phyloP scores from a whole-genome alignment of 2,888 invertebrate genomes.

The Clusia tigrina region DNA sequence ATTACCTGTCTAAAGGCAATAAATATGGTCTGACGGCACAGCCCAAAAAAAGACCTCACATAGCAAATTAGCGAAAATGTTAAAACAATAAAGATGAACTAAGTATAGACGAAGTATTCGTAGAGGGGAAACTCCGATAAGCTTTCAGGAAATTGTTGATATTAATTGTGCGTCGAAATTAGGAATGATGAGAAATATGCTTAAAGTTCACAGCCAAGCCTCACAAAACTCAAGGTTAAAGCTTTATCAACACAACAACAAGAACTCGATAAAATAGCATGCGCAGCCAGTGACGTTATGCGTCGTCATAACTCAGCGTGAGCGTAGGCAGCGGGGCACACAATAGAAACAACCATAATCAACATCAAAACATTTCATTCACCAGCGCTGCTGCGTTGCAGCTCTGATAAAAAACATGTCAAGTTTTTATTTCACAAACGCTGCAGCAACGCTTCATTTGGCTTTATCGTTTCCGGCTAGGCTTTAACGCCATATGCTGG shows the following conservation, averaged over 20 bases:
- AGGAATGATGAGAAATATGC: neutral
- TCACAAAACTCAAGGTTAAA: conserved; percentile 21
- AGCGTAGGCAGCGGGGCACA: neutral
- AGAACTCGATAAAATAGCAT: neutral
- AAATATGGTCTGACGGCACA: neutral
- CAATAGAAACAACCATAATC: neutral
- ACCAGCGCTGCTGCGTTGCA: neutral
- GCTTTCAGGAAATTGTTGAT: neutral
- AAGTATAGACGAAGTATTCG: neutral
- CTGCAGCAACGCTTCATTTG: neutral
- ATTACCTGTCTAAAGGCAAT: conserved; percentile 11
- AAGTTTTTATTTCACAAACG: neutral
- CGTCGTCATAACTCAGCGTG: neutral
- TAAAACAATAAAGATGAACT: conserved; percentile 19
- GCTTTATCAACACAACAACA: neutral
- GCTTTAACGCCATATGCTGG: neutral
- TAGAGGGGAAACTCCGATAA: conserved; percentile 6
- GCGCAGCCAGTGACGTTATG: too few species aligned
- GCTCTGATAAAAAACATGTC: conserved; percentile 9
- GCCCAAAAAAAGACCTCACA: neutral
- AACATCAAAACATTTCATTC: neutral
- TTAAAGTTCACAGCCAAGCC: conserved; percentile 18
- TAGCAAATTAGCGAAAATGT: conserved; percentile 17
- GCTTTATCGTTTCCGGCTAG: conserved; percentile 5
- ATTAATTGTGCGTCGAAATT: too few species aligned